Base-by-base conservation (phyloP, 2,797 vertebrate genomes). In the Aselliscus stoliczkanus region DNA sequence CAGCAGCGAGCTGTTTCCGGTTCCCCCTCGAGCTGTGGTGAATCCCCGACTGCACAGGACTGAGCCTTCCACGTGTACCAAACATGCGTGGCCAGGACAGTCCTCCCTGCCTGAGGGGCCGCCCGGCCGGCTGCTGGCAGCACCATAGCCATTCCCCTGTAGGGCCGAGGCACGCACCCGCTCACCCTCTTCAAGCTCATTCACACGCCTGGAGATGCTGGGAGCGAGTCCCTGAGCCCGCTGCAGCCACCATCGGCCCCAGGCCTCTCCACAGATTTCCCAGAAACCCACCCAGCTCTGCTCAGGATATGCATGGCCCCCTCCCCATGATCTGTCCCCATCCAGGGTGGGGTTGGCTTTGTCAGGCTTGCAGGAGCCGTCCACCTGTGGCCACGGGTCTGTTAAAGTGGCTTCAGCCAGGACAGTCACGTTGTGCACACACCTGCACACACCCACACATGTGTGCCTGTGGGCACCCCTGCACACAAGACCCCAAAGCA, bases 1-100 rank as follows among this genome's bases (percentile, higher is more conserved):
- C 25, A 29, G 77, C 39, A 4, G 25, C 7, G 11, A 39, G 52
- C 73, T 4, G 10, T 31, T 23, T 14, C 47, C 27, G 2, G 27
- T 7, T 20, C 20, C 4, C 77, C 11, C 25, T 21, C 14, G 5
- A n/a, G 52, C 72, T 12, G 10, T n/a, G 2, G 34, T 0, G 0
- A 34, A 13, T 5, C 29, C 65, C n/a, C 10, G 54, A 39, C 9
- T 31, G 6, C 31, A 4, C 44, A 8, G 39, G 62, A 23, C 20
- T 1, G 18, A 34, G 50, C 31, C 58, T 44, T 23, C 29, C 64
- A 0, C 62, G 5, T 9, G 7, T 9, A 5, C 7, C 25, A 72
- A 37, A 8, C 31, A 34, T 17, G 15, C 17, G 8, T 11, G 12
- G 25, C 9, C 0, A 3, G 13, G 29, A 23, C 14, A 25, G 23